These are phyloP conservation scores for Psittacula echo DNA, from an alignment of 2,797 vertebrate genomes.

Conservation along the genomic window DNA sequence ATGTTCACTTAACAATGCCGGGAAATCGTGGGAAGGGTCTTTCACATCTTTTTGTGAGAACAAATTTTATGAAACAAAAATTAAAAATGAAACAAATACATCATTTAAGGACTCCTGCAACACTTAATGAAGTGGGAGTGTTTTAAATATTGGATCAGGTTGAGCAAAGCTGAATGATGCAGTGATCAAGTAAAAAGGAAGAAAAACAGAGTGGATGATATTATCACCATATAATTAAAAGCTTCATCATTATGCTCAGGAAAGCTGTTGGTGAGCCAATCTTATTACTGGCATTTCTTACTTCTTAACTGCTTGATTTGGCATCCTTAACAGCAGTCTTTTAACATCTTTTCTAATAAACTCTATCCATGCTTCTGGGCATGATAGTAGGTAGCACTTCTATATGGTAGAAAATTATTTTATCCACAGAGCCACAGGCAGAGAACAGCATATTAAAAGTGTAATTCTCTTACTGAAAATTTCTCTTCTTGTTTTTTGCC, in stretches of 20 bases:
- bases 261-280: background rate
- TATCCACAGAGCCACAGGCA: background rate
- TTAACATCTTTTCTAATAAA: conserved; percentile 41
- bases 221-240: conserved; percentile 1
- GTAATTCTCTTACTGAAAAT: conserved; percentile 43
- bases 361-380: conserved; percentile 4
- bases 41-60: background rate
- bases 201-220: rapidly evolving
- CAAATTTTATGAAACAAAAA: background rate
- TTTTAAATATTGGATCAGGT: background rate
- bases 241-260: background rate
- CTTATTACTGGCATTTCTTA: conserved; percentile 23
- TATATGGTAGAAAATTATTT: conserved; percentile 7
- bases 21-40: background rate
- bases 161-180: background rate
- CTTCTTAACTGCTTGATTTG: conserved; percentile 34
- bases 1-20: background rate
- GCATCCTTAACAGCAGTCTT: background rate
- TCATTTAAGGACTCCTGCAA: background rate
- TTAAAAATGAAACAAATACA: background rate
- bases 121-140: background rate
- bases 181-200: background rate
- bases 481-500: background rate
- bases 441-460: conserved; percentile 47
- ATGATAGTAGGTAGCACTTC: background rate